Evolutionary conservation across 2,888 invertebrate species (phyloP).

Genomic region (Coenonympha glycerion): DNA sequence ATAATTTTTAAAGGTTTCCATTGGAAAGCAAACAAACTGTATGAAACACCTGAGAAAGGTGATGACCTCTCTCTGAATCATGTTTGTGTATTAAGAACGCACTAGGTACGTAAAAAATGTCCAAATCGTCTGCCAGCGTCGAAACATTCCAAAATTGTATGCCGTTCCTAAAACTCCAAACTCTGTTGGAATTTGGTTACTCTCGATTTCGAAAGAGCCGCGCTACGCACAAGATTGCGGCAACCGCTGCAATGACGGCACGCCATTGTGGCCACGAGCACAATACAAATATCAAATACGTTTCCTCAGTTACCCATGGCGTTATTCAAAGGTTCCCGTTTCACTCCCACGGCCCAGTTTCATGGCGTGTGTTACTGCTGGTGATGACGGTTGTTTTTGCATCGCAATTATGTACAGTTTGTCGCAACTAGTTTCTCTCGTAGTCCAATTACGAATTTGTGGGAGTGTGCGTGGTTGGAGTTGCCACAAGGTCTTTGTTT

Average conservation of each 20-base stretch:
- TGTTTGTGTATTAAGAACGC: neutral
- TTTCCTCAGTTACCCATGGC: slow-evolving; percentile 53
- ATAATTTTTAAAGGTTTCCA: neutral
- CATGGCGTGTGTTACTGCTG: slow-evolving; percentile 63
- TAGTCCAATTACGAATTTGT: slow-evolving; percentile 68
- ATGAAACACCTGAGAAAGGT: neutral
- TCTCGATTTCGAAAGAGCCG: slow-evolving; percentile 70
- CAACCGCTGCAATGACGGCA: slow-evolving; percentile 66
- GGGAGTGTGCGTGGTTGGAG: slow-evolving; percentile 42
- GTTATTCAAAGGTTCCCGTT: slow-evolving; percentile 64
- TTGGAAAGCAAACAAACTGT: neutral
- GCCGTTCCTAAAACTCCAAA: slow-evolving; percentile 21
- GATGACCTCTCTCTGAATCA: neutral
- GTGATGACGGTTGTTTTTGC: slow-evolving; percentile 70
- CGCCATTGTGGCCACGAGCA: slow-evolving; percentile 38
- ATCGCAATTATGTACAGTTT: slow-evolving; percentile 71
- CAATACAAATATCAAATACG: slow-evolving; percentile 43
- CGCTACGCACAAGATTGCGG: slow-evolving; percentile 62
- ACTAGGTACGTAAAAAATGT: neutral
- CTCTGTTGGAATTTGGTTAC: too few species aligned
- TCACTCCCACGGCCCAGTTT: slow-evolving; percentile 73
- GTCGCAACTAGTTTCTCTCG: slow-evolving; percentile 56
- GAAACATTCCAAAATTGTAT: slow-evolving; percentile 17
- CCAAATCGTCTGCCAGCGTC: slow-evolving; percentile 7
- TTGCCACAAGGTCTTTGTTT: slow-evolving; percentile 59